phyloP scores from a whole-genome alignment of 2,113 vertebrate species.

The Nesospiza acunhae region DNA sequence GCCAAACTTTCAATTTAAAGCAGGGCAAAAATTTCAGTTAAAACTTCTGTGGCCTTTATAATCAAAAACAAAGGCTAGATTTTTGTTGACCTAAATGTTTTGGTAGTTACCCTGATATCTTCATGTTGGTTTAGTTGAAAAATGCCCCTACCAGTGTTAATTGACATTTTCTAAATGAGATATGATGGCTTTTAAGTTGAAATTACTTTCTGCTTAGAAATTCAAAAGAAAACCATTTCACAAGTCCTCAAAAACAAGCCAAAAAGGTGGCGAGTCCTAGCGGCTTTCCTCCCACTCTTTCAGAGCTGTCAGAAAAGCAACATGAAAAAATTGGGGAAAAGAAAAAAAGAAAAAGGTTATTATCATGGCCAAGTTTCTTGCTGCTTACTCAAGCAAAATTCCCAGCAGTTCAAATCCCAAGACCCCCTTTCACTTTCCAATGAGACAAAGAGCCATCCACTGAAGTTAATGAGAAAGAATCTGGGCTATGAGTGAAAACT shows the following conservation, averaged over 20 bases:
- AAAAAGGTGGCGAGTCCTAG: constrained; percentile 1
- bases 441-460: constrained; percentile 11
- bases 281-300: constrained; percentile 21
- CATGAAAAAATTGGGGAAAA: not conserved
- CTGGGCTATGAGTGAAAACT: not conserved
- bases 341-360: not conserved
- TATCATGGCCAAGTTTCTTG: constrained; percentile 7
- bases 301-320: constrained; percentile 44
- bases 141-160: not conserved
- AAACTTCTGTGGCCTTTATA: not conserved
- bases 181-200: not conserved
- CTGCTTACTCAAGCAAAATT: constrained; percentile 47
- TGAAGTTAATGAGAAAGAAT: constrained; percentile 38
- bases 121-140: not conserved
- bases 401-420: constrained; percentile 28
- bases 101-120: not conserved
- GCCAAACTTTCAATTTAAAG: not conserved
- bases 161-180: constrained; percentile 30
- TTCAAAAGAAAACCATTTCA: constrained; percentile 8
- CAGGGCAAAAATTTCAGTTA: not conserved
- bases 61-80: not conserved
- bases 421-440: constrained; percentile 6
- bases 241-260: constrained; percentile 12
- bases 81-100: not conserved
- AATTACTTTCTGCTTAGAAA: constrained; percentile 15